A percentile compares a stretch with the other conserved stretches of the same genome.
Evolutionary conservation across 2,113 vertebrate genomes (phyloP).

Genomic region (Tringa solitaria): DNA sequence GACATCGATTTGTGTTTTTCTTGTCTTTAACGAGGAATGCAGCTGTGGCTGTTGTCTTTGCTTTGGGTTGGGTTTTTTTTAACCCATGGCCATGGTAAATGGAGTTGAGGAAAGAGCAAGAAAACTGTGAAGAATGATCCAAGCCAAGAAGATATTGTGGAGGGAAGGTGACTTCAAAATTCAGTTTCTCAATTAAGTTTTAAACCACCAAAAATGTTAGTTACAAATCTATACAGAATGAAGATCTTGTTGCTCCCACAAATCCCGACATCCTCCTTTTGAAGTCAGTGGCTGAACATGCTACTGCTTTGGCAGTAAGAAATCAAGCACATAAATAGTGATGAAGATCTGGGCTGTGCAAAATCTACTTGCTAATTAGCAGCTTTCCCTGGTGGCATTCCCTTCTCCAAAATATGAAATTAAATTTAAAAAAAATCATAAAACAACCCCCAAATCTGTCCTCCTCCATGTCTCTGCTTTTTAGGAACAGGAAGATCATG

Average conservation of each 20-base stretch:
- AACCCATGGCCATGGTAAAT: background rate
- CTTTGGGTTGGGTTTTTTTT: background rate
- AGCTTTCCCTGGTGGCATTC: background rate
- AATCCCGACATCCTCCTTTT: background rate
- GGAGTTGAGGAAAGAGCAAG: background rate
- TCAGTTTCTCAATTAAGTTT: background rate
- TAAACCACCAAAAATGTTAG: background rate
- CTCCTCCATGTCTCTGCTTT: background rate
- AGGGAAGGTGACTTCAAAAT: background rate
- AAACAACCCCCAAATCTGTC: background rate
- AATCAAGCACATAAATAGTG: background rate
- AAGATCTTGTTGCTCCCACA: background rate
- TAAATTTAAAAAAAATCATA: background rate
- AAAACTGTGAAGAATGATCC: background rate
- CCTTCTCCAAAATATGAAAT: background rate
- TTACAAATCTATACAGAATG: background rate
- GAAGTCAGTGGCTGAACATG: background rate
- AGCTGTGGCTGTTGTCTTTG: background rate
- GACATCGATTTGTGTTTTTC: background rate
- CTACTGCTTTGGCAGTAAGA: background rate
- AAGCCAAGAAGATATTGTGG: background rate
- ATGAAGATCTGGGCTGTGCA: background rate
- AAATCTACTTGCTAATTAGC: background rate
- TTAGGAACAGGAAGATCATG: background rate
- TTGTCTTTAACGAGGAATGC: background rate